Conservation (phyloP, 1,140 invertebrate species). For the Lamellibrachia luymesi region DNA sequence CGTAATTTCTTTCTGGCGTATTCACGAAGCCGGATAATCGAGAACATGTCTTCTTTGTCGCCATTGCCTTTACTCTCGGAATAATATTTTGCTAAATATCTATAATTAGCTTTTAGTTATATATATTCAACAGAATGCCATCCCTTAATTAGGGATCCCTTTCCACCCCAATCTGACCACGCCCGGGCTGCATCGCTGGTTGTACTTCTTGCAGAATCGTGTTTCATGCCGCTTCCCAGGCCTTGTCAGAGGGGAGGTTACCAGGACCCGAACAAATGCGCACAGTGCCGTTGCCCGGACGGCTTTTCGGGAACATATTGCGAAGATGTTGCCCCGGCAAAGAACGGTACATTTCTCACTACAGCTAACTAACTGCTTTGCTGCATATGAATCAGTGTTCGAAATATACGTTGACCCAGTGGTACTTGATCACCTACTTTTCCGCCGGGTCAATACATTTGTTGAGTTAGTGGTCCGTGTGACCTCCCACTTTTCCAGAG, state of each 20-base stretch:
- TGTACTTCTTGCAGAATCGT: slow-evolving; percentile 2
- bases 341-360: background rate
- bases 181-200: background rate
- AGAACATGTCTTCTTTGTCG: background rate
- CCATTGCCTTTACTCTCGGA: too few relatives aligned
- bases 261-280: slow-evolving; percentile 24
- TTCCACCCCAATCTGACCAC: background rate
- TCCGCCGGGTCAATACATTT: too few relatives aligned
- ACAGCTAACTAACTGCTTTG: background rate
- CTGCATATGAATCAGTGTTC: too few relatives aligned
- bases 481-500: too few relatives aligned
- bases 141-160: background rate
- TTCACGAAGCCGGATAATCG: background rate
- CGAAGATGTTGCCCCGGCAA: slow-evolving; percentile 19
- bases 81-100: background rate
- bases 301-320: slow-evolving; percentile 17
- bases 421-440: too few relatives aligned
- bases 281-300: slow-evolving; percentile 20
- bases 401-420: too few relatives aligned
- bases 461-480: too few relatives aligned
- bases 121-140: background rate
- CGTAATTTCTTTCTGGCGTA: background rate
- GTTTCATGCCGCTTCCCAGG: background rate
- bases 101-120: background rate
- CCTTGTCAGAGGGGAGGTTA: slow-evolving; percentile 23